Conservation (phyloP, 2,113 vertebrate species). For the Poecile atricapillus region DNA sequence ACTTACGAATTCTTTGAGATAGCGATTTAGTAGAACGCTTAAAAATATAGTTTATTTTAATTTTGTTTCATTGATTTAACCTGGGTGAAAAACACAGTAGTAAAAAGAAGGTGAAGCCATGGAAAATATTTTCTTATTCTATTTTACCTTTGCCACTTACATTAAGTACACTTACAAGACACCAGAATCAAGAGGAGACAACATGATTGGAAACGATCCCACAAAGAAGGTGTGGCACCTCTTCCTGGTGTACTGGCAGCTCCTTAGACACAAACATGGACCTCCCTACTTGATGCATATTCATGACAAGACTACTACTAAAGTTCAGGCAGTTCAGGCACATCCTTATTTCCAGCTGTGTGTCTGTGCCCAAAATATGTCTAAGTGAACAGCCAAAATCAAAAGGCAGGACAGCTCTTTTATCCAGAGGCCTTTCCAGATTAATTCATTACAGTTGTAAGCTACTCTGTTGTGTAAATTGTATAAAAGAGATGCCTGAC, state of each 20-base stretch:
- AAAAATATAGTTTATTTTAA: not conserved
- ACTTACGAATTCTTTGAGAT: not conserved
- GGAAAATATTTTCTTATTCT: not conserved
- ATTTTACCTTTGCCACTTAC: not conserved
- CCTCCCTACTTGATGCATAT: accelerated
- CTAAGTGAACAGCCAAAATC: not conserved
- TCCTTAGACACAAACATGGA: accelerated
- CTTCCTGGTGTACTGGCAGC: accelerated
- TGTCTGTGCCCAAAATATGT: not conserved
- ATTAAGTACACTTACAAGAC: not conserved
- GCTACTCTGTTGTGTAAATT: not conserved
- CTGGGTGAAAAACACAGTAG: not conserved
- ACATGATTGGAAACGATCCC: accelerated
- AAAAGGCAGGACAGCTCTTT: not conserved
- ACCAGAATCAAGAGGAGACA: not conserved
- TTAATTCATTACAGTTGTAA: not conserved
- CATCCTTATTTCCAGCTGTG: not conserved
- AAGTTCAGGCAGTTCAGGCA: not conserved
- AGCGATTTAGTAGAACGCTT: not conserved
- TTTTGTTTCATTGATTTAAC: not conserved
- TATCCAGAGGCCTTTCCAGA: not conserved
- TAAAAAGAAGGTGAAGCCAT: not conserved
- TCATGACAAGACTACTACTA: too few species aligned
- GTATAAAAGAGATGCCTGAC: not conserved
- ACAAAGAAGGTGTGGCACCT: not conserved